phyloP scores from a whole-genome alignment of 2,888 invertebrate genomes.

The Drosophila rellima region DNA sequence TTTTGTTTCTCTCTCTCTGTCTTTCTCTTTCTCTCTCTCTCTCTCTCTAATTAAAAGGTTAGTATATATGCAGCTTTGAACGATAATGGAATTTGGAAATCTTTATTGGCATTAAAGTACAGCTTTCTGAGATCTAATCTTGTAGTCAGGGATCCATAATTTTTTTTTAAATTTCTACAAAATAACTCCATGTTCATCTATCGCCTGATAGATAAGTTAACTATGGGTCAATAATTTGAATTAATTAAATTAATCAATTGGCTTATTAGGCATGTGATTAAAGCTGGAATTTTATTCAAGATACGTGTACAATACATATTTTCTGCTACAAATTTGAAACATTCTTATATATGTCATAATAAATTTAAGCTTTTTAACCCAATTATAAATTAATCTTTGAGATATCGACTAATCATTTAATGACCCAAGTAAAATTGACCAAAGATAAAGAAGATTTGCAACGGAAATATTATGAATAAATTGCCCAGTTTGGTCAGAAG shows the following conservation, averaged over 20 bases:
- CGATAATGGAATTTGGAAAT: not conserved
- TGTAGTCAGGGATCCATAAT: not conserved
- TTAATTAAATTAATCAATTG: not conserved
- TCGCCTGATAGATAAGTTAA: not conserved
- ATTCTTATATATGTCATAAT: not conserved
- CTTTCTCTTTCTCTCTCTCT: not conserved
- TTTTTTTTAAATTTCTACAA: not conserved
- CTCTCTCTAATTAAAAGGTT: not conserved
- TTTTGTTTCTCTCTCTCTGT: too few relatives aligned
- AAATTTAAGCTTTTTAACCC: not conserved
- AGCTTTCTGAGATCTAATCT: not conserved
- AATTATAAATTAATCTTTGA: not conserved
- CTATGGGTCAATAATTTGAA: constrained; percentile 1
- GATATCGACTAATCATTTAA: not conserved
- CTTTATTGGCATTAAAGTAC: not conserved
- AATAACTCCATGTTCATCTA: not conserved
- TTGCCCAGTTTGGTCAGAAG: not conserved
- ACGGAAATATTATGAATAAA: not conserved
- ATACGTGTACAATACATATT: not conserved
- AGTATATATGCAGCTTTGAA: not conserved
- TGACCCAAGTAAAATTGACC: too few relatives aligned
- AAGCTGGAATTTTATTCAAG: not conserved
- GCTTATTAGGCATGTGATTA: too few relatives aligned
- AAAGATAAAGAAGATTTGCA: not conserved
- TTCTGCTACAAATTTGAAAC: too few relatives aligned